Base-by-base conservation (phyloP, 2,888 invertebrate species). In the Lutraria lutraria region DNA sequence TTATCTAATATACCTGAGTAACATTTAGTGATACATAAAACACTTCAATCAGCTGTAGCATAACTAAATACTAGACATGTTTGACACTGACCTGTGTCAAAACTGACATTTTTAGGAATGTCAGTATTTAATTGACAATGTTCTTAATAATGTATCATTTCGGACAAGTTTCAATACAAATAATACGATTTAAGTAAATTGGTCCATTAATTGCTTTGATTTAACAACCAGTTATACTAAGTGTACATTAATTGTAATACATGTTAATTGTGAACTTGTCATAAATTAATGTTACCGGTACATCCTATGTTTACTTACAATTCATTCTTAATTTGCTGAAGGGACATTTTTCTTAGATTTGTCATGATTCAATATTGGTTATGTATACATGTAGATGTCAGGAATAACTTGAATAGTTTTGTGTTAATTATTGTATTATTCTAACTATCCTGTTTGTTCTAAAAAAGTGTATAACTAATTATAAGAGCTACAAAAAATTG, bases 331-430 rank as follows among this genome's bases (percentile, higher is more conserved):
- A 76, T 31, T 76, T 34, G 76, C 76, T 76, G 19, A 31, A 76
- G 76, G 76, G 76, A 31, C 29, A 76, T 76, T 16, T 76, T 76
- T 76, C 76, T 34, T 6, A 76, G 76, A 25, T 31, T 76, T 76
- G 76, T 76, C 76, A 76, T n/a, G n/a, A n/a, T 76, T 34, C 6
- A 25, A 25, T 25, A 12, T 68, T 68, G 25, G n/a, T 68, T 68
- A 68, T 3, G n/a, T 25, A 13, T 56, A 25, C 63, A n/a, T 21
- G 12, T 68, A 68, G 25, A 43, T 43, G 43, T 43, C 43, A 43
- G 43, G 8, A 43, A 43, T 43, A 4, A 43, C 43, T 43, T 43
- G 8, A 8, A 43, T 43, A 8, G 2, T 43, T 43, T 43, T 43
- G 43, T 8, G 8, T 43, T 43, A 43, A 43, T 43, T 8, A 43